Base-by-base conservation (phyloP, 2,888 invertebrate genomes). In the Choreutis nemorana region DNA sequence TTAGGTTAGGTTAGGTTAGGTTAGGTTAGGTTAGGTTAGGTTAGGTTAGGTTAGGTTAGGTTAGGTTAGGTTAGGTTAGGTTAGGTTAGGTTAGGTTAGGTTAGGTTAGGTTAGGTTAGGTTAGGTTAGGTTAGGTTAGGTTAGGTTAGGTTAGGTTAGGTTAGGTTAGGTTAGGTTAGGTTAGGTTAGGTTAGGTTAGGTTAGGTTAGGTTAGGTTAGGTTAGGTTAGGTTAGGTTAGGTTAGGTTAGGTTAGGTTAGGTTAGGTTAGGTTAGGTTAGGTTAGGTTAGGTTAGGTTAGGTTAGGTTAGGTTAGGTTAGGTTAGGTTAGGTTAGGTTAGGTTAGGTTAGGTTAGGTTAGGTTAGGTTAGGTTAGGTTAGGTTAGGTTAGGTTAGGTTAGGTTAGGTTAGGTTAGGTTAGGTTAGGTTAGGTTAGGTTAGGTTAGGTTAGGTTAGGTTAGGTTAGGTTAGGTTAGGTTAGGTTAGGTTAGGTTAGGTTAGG, bases 221-320 rank as follows among this genome's bases (percentile, higher is more conserved):
- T 32, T 32, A 32, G 33, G 33, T 33, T 33, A 33, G 33, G 29
- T 33, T 33, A 33, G 33, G 32, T 33, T 33, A 33, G 33, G 33
- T 33, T 33, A 33, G 33, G 33, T 33, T 33, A 33, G 33, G 33
- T 33, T 33, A 29, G 29, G 33, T 33, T 33, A 33, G 29, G 33
- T 33, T 33, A 33, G 33, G 33, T 33, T 33, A 33, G 33, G 33
- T 33, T 33, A 33, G 33, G 33, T 33, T 33, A 33, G 32, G 32
- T 32, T 32, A 32, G 32, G 29, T 29, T 32, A 26, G 23, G n/a
- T n/a, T n/a, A n/a, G n/a, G n/a, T n/a, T n/a, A n/a, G n/a, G n/a
- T 23, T 23, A 23, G 23, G 23, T 23, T 23, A 23, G 23, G 23
- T 23, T 23, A 23, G 23, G 23, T 23, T 23, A 23, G 23, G 23